Evolutionary conservation across 2,797 vertebrate species (phyloP).

Genomic region (Cyprinella venusta): DNA sequence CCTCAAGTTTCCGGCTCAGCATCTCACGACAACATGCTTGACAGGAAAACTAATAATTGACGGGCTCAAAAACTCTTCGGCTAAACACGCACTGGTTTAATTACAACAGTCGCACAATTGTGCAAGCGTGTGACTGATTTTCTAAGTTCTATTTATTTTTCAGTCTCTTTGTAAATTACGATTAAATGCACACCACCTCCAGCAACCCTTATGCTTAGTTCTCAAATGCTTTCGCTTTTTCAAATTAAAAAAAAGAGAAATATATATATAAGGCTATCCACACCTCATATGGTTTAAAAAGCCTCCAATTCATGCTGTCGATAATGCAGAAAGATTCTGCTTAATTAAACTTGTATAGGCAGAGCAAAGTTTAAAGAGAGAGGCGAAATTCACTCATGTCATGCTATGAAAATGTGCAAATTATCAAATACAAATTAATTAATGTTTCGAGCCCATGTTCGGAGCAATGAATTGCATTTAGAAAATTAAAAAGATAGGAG

Average conservation of each 20-base stretch:
- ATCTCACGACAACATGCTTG: neutral
- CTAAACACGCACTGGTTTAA: neutral
- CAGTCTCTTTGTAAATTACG: slow-evolving; percentile 66
- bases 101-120: slow-evolving; percentile 21
- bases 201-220: slow-evolving; percentile 67
- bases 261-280: slow-evolving; percentile 53
- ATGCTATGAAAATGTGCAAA: slow-evolving; percentile 76
- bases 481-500: slow-evolving; percentile 81
- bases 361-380: slow-evolving; percentile 75
- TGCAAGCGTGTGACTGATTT: neutral
- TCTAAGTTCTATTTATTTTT: slow-evolving; percentile 19
- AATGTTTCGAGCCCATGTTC: slow-evolving; percentile 75
- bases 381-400: slow-evolving; percentile 69
- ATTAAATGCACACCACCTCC: slow-evolving; percentile 73
- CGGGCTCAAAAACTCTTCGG: neutral
- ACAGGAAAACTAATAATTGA: neutral
- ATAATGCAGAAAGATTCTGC: slow-evolving; percentile 71
- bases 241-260: slow-evolving; percentile 54
- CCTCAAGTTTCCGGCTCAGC: neutral
- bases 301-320: slow-evolving; percentile 67
- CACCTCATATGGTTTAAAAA: slow-evolving; percentile 51
- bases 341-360: slow-evolving; percentile 81
- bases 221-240: slow-evolving; percentile 63
- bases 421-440: slow-evolving; percentile 84
- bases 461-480: slow-evolving; percentile 77